Evolutionary conservation across 2,797 vertebrate species (phyloP).

Genomic region (Myotis daubentonii): DNA sequence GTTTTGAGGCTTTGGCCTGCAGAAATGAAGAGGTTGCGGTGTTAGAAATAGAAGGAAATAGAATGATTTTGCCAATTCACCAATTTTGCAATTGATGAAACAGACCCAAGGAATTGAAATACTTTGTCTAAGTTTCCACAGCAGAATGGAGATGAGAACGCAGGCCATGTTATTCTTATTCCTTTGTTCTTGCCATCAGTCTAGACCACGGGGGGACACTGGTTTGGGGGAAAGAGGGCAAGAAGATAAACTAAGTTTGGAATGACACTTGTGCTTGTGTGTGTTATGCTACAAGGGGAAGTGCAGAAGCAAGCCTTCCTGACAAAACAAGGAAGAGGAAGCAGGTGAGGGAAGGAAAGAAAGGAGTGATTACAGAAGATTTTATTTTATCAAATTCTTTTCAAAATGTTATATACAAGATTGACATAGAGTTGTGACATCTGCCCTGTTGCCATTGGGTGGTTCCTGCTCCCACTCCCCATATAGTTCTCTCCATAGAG

Average conservation of each 20-base stretch:
- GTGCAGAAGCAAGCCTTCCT: background rate
- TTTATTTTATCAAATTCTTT: background rate
- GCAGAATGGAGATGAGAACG: background rate
- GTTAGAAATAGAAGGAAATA: background rate
- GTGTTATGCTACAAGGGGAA: background rate
- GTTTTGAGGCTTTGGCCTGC: background rate
- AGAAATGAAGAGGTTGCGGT: background rate
- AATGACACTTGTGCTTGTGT: background rate
- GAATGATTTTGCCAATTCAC: background rate
- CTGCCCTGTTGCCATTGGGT: background rate
- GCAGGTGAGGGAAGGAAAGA: background rate
- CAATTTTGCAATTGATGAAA: background rate
- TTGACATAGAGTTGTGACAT: background rate
- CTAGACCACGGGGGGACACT: background rate
- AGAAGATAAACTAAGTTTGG: background rate
- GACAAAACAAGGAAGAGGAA: background rate
- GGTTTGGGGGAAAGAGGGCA: background rate
- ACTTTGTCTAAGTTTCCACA: background rate
- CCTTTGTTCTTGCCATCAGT: background rate
- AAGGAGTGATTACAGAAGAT: background rate
- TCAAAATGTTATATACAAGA: background rate
- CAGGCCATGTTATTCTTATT: background rate
- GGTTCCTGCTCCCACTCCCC: accelerated
- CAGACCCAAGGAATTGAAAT: background rate
- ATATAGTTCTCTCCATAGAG: background rate